Conservation (phyloP, 2,888 invertebrate species). For the Drosophila anomelani region DNA sequence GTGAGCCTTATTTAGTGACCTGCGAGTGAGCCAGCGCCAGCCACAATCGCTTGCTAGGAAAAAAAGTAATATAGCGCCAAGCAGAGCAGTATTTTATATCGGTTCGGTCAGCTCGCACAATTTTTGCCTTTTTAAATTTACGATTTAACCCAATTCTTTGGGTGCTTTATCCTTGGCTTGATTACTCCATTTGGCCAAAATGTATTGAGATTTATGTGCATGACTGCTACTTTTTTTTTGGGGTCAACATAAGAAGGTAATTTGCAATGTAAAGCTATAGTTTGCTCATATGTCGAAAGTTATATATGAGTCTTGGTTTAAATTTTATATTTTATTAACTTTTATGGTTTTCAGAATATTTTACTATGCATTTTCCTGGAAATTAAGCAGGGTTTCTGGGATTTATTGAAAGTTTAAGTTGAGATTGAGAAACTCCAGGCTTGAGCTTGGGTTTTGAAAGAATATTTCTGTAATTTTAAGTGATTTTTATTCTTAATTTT, state of each 20-base stretch:
- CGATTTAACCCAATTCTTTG: slow-evolving; percentile 18
- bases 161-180: not conserved
- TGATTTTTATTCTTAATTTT: not conserved
- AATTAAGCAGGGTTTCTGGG: too few species aligned
- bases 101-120: slow-evolving; percentile 7
- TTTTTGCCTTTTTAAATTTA: slow-evolving; percentile 22
- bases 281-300: not conserved
- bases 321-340: not conserved
- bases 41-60: slow-evolving; percentile 21
- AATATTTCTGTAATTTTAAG: not conserved
- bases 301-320: not conserved
- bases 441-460: accelerated
- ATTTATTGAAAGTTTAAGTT: not conserved
- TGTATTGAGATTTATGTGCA: slow-evolving; percentile 10
- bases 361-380: not conserved
- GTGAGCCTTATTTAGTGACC: slow-evolving; percentile 39
- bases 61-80: slow-evolving; percentile 24
- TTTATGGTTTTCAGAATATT: not conserved
- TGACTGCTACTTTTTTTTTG: not conserved
- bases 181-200: not conserved
- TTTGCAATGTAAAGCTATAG: not conserved
- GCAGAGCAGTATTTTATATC: slow-evolving; percentile 20
- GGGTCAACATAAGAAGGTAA: not conserved
- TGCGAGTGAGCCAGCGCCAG: slow-evolving; percentile 30
- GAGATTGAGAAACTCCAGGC: not conserved